Evolutionary conservation across 2,888 invertebrate species (phyloP).

Genomic region (Tetranychus piercei): DNA sequence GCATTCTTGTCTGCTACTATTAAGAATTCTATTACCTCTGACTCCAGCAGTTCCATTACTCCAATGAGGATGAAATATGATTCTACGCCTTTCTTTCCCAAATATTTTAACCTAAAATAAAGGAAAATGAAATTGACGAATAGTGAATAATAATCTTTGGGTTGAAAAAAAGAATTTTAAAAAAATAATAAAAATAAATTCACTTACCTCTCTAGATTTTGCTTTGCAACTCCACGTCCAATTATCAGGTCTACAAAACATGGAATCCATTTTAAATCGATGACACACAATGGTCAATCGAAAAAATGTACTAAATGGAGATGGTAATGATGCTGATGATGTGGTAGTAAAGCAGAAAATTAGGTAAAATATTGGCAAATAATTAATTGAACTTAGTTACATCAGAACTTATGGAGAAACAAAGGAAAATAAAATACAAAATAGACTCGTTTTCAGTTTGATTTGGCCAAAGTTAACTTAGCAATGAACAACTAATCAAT

Average conservation of each 20-base stretch:
- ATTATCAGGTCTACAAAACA: neutral
- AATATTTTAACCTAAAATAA: conserved; percentile 32
- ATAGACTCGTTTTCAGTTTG: neutral
- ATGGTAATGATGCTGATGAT: neutral
- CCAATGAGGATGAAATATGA: conserved; percentile 55
- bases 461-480: neutral
- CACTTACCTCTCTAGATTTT: neutral
- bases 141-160: neutral
- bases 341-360: neutral
- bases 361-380: neutral
- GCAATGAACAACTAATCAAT: neutral
- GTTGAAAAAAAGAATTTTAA: neutral
- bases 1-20: conserved; percentile 37
- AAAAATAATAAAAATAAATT: neutral
- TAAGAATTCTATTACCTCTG: conserved; percentile 46
- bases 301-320: neutral
- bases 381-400: neutral
- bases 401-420: neutral
- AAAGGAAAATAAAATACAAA: neutral
- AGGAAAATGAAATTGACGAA: neutral
- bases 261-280: neutral
- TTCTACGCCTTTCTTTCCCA: conserved; percentile 41
- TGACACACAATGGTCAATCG: too few relatives aligned
- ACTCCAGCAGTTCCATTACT: conserved; percentile 54
- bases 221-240: neutral